phyloP scores from a whole-genome alignment of 2,113 vertebrate genomes.

The Clarias magur region DNA sequence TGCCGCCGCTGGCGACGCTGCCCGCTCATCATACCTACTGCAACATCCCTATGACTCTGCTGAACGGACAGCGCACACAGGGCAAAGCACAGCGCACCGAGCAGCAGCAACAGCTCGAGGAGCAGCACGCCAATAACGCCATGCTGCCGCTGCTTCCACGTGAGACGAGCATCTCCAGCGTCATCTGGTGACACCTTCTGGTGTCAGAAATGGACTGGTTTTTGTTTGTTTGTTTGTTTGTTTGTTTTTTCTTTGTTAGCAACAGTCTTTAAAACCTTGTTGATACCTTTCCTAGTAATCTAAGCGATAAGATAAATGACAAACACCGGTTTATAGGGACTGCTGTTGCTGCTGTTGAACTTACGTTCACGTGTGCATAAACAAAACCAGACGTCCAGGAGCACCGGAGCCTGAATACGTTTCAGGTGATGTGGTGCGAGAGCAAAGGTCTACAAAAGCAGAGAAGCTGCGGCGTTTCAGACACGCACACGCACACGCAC shows the following conservation, averaged over 20 bases:
- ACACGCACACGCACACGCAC: constrained; percentile 55
- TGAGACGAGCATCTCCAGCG: constrained; percentile 98
- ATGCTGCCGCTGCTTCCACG: constrained; percentile 94
- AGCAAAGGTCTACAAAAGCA: constrained; percentile 48
- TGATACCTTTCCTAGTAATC: neutral
- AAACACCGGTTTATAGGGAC: constrained; percentile 56
- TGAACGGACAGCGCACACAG: constrained; percentile 91
- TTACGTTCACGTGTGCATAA: constrained; percentile 74
- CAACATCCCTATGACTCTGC: constrained; percentile 99
- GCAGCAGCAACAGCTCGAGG: constrained; percentile 87
- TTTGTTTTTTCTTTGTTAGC: constrained; percentile 19
- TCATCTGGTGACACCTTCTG: constrained; percentile 92
- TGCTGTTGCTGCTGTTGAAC: constrained; percentile 83
- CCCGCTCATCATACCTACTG: constrained; percentile 98
- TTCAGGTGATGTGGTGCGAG: constrained; percentile 47
- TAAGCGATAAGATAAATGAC: neutral
- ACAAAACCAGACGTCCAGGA: constrained; percentile 35
- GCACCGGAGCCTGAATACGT: constrained; percentile 40
- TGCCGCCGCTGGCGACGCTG: constrained; percentile 87
- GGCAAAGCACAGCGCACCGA: constrained; percentile 77
- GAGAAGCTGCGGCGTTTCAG: constrained; percentile 53
- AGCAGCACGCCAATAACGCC: constrained; percentile 94
- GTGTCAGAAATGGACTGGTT: constrained; percentile 64
- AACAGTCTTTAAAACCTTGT: neutral
- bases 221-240: neutral